Evolutionary conservation across 92 coral and sea anemone species (phyloP).

Genomic region (Plumapathes pennacea): DNA sequence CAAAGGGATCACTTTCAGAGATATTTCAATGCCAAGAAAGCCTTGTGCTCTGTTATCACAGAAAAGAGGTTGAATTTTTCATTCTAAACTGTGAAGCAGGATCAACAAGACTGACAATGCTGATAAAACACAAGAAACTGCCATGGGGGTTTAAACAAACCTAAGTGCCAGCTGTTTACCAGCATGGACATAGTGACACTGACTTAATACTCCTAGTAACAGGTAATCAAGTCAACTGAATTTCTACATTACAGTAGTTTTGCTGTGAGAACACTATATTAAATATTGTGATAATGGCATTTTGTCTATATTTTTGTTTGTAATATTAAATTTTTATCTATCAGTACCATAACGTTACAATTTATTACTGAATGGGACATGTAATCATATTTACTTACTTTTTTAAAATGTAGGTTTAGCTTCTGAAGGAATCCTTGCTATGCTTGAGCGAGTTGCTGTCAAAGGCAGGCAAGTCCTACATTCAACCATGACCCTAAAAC

Average conservation of each 20-base stretch:
- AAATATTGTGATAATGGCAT: no score
- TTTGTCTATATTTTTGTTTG: no score
- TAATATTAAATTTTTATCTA: no score
- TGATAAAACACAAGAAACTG: constrained; percentile 50
- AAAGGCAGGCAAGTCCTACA: constrained; percentile 34
- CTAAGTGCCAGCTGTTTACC: constrained; percentile 49
- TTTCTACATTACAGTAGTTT: no score
- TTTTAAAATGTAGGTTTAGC: constrained; percentile 44
- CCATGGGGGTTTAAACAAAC: constrained; percentile 43
- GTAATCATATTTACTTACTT: no score
- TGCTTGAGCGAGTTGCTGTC: constrained; percentile 59
- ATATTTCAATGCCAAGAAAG: constrained; percentile 21
- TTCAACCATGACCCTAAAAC: constrained; percentile 46
- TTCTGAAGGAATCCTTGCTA: constrained; percentile 47
- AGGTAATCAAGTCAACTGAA: no score
- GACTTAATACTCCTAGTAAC: no score
- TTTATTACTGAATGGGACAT: no score
- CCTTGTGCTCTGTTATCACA: constrained; percentile 52
- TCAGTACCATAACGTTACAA: no score
- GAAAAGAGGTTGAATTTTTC: constrained; percentile 68
- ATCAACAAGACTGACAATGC: constrained; percentile 38
- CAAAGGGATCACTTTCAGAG: constrained; percentile 37
- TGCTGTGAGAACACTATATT: no score
- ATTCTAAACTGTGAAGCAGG: constrained; percentile 48
- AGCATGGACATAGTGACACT: constrained; percentile 60